Evolutionary conservation across 1,140 invertebrate species (phyloP), one percentile per base, ranked within the genome.

Genomic region (Triops longicaudatus): DNA sequence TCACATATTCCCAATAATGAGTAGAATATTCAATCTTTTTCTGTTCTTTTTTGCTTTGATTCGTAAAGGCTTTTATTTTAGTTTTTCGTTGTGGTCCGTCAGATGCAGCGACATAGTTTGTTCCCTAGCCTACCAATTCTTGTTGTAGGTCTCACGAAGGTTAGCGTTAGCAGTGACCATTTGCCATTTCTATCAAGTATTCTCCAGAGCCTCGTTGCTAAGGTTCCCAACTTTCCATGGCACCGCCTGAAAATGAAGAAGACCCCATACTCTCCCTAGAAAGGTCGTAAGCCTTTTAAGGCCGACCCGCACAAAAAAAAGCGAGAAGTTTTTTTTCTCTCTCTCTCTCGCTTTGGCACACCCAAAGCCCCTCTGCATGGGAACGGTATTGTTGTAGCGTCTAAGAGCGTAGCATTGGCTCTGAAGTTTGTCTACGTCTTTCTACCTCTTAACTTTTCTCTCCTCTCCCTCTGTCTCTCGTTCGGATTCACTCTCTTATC

Each of bases 141-240:
- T 37, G 31, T 37, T 37, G 31, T 37, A 37, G 7, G 31, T 2
- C 31, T 14, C 17, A 63, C 17, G 22, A 63, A 63, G 50, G 31
- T 37, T 37, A 63, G 50, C 50, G 50, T 63, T 63, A 63, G 50
- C 17, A 63, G 50, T 10, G 50, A 14, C 50, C 50, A 63, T 63
- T 63, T 63, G 50, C 50, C 50, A 63, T 63, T 63, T 63, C 50
- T 63, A 63, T 63, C 50, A 63, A 63, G 50, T 63, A 63, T 63
- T 63, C 50, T 63, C 50, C 50, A 22, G 50, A 63, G 50, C 22
- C 50, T 63, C 50, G 50, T 63, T 63, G 14, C 22, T 63, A 22
- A 22, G 50, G 10, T n/a, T 22, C 50, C 22, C 50, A 63, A 63
- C 50, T 9, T 22, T 63, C 5, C 17, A 6, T 22, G 31, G n/a